These are phyloP conservation scores for Erpornis zantholeuca DNA, from an alignment of 2,113 vertebrate species.

Conservation along the genomic window DNA sequence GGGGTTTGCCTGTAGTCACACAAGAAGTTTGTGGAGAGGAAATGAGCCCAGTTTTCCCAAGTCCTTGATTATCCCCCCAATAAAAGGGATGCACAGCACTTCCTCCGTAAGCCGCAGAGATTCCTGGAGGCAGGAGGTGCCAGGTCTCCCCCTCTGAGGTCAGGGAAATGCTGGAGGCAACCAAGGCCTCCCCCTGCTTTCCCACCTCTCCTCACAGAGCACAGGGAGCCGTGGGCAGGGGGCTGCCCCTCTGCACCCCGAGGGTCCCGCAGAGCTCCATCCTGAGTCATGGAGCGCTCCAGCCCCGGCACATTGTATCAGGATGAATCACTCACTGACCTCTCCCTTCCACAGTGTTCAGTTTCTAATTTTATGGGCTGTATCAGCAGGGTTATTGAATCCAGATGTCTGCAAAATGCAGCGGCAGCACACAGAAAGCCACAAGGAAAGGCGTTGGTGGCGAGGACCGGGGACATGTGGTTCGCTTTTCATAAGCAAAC, in stretches of 20 bases:
- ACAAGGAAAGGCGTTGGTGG: slow-evolving; percentile 7
- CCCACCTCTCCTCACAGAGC: slow-evolving; percentile 15
- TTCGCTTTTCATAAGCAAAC: slow-evolving; percentile 31
- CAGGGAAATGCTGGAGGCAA: background rate
- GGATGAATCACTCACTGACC: slow-evolving; percentile 69
- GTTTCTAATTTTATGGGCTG: slow-evolving; percentile 74
- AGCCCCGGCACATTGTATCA: slow-evolving; percentile 27
- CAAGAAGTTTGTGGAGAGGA: background rate
- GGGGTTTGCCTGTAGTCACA: background rate
- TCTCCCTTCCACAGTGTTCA: slow-evolving; percentile 62
- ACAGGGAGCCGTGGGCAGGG: background rate
- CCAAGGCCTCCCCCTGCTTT: slow-evolving; percentile 31
- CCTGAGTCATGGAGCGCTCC: background rate
- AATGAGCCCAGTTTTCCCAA: background rate
- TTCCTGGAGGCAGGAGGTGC: background rate
- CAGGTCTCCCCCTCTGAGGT: background rate
- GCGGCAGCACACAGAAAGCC: slow-evolving; percentile 50
- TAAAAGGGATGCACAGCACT: background rate
- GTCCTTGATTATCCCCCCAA: background rate
- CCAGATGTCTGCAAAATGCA: slow-evolving; percentile 69
- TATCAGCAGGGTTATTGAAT: slow-evolving; percentile 67
- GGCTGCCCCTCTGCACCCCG: background rate
- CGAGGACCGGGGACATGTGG: background rate
- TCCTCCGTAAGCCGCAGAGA: background rate
- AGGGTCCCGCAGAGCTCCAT: slow-evolving; percentile 9